Conservation (phyloP, 2,888 invertebrate genomes). For the Nomada fucata region DNA sequence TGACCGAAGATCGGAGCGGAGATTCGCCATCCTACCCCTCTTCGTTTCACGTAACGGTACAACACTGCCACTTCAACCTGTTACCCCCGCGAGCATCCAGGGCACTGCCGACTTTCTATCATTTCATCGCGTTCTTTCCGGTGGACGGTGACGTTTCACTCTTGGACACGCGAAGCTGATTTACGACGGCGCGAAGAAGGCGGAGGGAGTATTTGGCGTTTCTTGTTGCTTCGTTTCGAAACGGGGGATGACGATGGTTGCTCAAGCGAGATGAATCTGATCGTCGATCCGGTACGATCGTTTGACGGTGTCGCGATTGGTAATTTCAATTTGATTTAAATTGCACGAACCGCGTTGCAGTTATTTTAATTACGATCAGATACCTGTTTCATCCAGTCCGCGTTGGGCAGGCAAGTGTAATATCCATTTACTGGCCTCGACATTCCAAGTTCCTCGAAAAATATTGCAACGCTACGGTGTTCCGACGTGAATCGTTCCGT, state of each 20-base stretch:
- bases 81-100: constrained; percentile 29
- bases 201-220: neutral
- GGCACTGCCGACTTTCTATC: neutral
- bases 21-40: constrained; percentile 62
- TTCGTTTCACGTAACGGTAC: constrained; percentile 56
- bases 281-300: too few relatives aligned
- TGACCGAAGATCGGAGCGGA: constrained; percentile 67
- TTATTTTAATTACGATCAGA: too few relatives aligned
- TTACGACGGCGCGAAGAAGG: neutral
- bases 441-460: neutral
- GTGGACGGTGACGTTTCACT: neutral
- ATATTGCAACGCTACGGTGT: too few relatives aligned
- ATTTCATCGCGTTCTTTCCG: neutral
- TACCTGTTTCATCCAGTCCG: too few relatives aligned
- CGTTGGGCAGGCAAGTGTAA: too few relatives aligned
- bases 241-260: too few relatives aligned
- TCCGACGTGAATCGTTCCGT: neutral
- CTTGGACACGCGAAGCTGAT: constrained; percentile 6
- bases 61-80: constrained; percentile 50
- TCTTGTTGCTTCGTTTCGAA: neutral
- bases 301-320: too few relatives aligned
- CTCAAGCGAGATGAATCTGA: too few relatives aligned
- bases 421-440: too few relatives aligned
- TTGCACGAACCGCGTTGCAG: too few relatives aligned
- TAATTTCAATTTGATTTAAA: too few relatives aligned